Percentiles rank a stretch among this genome's conserved stretches.
These are phyloP conservation scores for Microchirus variegatus DNA, from an alignment of 2,797 vertebrate genomes.

Conservation along the genomic window DNA sequence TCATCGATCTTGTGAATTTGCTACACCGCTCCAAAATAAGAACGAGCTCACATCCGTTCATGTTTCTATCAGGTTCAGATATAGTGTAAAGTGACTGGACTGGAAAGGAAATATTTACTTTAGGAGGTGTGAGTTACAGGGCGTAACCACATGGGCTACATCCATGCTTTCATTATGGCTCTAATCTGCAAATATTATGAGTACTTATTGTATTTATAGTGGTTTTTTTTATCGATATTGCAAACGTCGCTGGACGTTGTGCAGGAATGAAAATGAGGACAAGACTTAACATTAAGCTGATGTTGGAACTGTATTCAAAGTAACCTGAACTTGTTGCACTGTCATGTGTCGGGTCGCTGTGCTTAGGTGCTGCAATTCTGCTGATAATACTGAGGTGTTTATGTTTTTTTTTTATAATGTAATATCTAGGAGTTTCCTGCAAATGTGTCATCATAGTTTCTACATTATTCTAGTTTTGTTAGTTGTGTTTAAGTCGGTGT, in stretches of 20 bases:
- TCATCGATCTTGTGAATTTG: background rate
- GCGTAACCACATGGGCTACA: background rate
- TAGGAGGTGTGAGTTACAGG: background rate
- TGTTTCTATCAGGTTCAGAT: constrained; percentile 13
- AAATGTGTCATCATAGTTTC: background rate
- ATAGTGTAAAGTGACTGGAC: background rate
- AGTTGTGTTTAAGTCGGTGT: no score
- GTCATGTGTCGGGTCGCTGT: background rate
- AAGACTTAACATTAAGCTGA: constrained; percentile 15
- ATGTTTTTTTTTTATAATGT: no score
- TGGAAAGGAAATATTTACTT: background rate
- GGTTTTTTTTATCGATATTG: background rate
- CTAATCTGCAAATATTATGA: constrained; percentile 3
- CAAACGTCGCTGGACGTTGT: background rate
- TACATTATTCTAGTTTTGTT: background rate
- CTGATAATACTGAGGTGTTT: constrained; percentile 27
- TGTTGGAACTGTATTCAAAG: constrained; percentile 31
- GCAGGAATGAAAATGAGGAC: background rate
- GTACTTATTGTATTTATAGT: background rate
- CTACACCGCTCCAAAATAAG: constrained; percentile 12
- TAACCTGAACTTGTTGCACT: constrained; percentile 39
- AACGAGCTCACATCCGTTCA: background rate
- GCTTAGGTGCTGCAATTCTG: constrained; percentile 14
- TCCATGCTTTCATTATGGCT: constrained; percentile 5
- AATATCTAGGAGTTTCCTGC: background rate